phyloP scores from a whole-genome alignment of 1,140 invertebrate species.

The Gryon sp. region DNA sequence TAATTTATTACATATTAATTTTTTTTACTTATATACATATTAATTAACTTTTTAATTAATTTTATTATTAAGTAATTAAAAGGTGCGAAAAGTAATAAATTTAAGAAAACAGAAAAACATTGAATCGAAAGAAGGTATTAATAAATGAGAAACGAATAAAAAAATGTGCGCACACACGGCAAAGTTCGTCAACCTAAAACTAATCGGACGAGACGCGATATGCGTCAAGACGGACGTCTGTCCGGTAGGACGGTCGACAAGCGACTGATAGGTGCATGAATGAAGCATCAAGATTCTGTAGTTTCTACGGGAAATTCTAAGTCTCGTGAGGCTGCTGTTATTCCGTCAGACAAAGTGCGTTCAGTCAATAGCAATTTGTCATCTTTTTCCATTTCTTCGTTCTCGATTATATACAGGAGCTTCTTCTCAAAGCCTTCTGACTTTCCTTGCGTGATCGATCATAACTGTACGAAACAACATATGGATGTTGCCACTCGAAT shows the following conservation, averaged over 20 bases:
- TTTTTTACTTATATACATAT: no score
- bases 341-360: constrained; percentile 5
- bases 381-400: constrained; percentile 24
- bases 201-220: constrained; percentile 32
- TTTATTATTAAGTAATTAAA: no score
- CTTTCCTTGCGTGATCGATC: no score
- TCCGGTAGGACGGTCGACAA: constrained; percentile 75
- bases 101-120: no score
- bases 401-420: no score
- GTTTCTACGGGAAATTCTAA: constrained; percentile 72
- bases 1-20: no score
- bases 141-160: constrained; percentile 4
- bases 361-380: constrained; percentile 13
- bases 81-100: no score
- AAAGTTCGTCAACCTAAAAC: constrained; percentile 51
- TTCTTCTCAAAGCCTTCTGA: no score
- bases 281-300: constrained; percentile 74
- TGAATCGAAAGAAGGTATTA: no score
- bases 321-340: constrained; percentile 25
- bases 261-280: constrained; percentile 78
- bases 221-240: constrained; percentile 70
- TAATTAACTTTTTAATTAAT: no score
- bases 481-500: no score
- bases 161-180: neutral
- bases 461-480: no score